phyloP scores from a whole-genome alignment of 2,888 invertebrate genomes.

The Perdita meconis region DNA sequence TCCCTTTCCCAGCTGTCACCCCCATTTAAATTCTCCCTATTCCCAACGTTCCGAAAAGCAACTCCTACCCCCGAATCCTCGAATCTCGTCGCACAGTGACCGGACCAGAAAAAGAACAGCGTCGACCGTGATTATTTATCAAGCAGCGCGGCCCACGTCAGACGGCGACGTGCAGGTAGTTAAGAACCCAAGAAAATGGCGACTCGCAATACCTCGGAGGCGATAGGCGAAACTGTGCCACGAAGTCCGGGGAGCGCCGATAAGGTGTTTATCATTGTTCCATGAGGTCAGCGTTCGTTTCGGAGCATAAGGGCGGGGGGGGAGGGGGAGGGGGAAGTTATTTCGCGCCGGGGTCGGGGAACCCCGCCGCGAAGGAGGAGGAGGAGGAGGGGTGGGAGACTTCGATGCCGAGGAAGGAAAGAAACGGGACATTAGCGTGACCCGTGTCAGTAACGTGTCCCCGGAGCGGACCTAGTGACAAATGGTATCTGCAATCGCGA shows the following conservation, averaged over 20 bases:
- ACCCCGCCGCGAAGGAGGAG: too few species aligned
- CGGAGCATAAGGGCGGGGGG: background rate
- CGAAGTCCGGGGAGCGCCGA: background rate
- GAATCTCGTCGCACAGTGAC: too few species aligned
- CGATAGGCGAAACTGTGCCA: slow-evolving; percentile 16
- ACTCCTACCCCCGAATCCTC: too few species aligned
- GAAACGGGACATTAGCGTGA: slow-evolving; percentile 57
- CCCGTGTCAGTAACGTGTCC: slow-evolving; percentile 42
- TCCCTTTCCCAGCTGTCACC: too few species aligned
- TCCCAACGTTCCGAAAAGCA: too few species aligned
- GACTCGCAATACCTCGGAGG: background rate
- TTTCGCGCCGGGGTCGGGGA: background rate
- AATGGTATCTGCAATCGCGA: slow-evolving; percentile 60
- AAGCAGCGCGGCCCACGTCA: background rate
- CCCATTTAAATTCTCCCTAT: too few species aligned
- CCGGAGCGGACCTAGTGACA: slow-evolving; percentile 41
- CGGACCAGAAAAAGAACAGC: too few species aligned
- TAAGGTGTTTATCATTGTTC: slow-evolving; percentile 17
- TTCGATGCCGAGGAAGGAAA: slow-evolving; percentile 49
- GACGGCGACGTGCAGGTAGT: background rate
- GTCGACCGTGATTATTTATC: background rate
- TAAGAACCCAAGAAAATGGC: slow-evolving; percentile 6
- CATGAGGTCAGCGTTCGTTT: background rate
- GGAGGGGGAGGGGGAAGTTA: too few species aligned
- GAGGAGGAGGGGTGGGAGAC: slow-evolving; percentile 20